These are phyloP conservation scores for Phalacrocorax aristotelis DNA, from an alignment of 2,113 vertebrate genomes.

Conservation along the genomic window DNA sequence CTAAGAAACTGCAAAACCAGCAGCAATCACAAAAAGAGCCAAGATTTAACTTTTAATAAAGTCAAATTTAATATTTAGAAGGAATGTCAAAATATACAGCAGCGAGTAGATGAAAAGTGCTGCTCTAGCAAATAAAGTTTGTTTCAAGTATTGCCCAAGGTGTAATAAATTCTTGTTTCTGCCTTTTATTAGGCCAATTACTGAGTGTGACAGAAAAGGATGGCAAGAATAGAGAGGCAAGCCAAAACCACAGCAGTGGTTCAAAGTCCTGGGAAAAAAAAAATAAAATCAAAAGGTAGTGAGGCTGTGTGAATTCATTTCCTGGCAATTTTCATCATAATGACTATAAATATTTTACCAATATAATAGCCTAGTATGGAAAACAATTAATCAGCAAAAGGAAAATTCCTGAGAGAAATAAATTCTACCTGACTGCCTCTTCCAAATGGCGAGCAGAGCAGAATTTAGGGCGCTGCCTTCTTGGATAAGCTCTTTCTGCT, in stretches of 20 bases:
- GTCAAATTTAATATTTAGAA: constrained; percentile 72
- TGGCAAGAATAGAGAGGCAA: constrained; percentile 32
- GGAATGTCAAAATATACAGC: constrained; percentile 70
- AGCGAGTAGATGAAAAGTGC: constrained; percentile 66
- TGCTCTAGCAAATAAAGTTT: constrained; percentile 78
- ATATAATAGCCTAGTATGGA: constrained; percentile 20
- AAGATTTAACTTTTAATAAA: constrained; percentile 73
- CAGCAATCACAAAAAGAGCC: constrained; percentile 41
- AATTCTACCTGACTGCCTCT: background rate
- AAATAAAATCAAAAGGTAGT: background rate
- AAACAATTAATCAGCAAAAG: constrained; percentile 55
- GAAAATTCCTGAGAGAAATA: constrained; percentile 1
- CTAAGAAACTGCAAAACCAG: constrained; percentile 41
- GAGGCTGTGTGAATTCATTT: constrained; percentile 3
- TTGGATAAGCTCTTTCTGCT: background rate
- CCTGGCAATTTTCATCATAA: constrained; percentile 24
- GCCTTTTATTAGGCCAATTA: constrained; percentile 78
- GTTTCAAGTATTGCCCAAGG: constrained; percentile 74
- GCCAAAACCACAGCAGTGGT: constrained; percentile 24
- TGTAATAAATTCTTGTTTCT: constrained; percentile 75
- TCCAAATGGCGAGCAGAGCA: background rate
- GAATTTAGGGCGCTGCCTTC: background rate
- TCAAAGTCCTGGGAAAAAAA: background rate
- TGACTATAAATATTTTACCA: constrained; percentile 50
- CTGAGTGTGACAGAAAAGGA: constrained; percentile 38